These are phyloP conservation scores for Pollenia amentaria DNA, from an alignment of 2,888 invertebrate genomes.

Conservation along the genomic window DNA sequence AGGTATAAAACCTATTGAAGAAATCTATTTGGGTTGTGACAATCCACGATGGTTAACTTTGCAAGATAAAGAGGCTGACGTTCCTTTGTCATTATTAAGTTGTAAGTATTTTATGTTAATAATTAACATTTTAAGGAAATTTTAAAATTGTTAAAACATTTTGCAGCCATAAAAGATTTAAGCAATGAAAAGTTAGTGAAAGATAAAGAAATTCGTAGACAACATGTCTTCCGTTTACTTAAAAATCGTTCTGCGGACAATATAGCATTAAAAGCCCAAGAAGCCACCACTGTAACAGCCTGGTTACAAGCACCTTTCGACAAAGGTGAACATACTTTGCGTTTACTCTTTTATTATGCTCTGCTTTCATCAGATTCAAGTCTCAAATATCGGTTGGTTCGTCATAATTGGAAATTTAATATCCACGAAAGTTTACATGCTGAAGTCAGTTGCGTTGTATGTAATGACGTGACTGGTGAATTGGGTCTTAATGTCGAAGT, in stretches of 20 bases:
- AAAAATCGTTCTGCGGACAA: slow-evolving; percentile 75
- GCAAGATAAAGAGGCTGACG: slow-evolving; percentile 79
- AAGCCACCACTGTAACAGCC: slow-evolving; percentile 83
- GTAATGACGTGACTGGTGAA: slow-evolving; percentile 85
- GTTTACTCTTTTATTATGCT: slow-evolving; percentile 91
- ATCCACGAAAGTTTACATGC: slow-evolving; percentile 87
- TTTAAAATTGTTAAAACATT: not conserved
- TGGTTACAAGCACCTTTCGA: slow-evolving; percentile 90
- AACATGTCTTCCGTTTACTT: slow-evolving; percentile 82
- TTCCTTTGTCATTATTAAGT: slow-evolving; percentile 83
- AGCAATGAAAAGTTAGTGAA: slow-evolving; percentile 84
- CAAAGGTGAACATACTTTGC: slow-evolving; percentile 87
- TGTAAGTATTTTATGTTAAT: slow-evolving; percentile 77
- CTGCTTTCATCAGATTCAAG: slow-evolving; percentile 80
- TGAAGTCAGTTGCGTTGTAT: slow-evolving; percentile 85
- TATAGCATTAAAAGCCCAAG: slow-evolving; percentile 81
- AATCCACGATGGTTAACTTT: slow-evolving; percentile 83
- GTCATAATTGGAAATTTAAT: slow-evolving; percentile 88
- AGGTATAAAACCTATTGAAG: slow-evolving; percentile 87
- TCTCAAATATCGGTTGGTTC: slow-evolving; percentile 86
- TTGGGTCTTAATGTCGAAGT: slow-evolving; percentile 89
- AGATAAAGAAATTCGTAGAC: slow-evolving; percentile 84
- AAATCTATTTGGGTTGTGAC: slow-evolving; percentile 86
- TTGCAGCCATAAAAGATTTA: slow-evolving; percentile 81
- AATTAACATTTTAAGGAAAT: not conserved